Evolutionary conservation across 2,797 vertebrate genomes (phyloP), one percentile per base, ranked within the genome.

Genomic region (Rousettus madagascariensis): DNA sequence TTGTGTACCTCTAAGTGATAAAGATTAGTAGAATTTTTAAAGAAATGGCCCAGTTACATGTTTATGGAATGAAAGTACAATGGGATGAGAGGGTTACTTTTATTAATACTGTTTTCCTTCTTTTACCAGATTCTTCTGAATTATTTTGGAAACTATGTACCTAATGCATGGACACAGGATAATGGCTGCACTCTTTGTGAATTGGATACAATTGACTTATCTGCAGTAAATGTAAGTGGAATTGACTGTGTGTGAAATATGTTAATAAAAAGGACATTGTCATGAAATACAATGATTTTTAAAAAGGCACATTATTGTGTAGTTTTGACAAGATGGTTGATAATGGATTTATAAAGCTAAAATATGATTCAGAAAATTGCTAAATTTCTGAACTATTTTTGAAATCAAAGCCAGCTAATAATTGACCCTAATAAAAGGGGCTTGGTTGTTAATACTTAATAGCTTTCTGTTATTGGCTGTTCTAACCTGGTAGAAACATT

Each of bases 111-210:
- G 8, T 94, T 55, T 74, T 94, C 46, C 93, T 85, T 97, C 96
- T 68, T 93, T 72, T 96, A 33, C 97, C 92, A 99, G 99, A 98
- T 99, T 97, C 99, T 99, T 95, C 98, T 99, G 95, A 99, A 99
- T 98, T 99, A 99, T 97, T 98, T 99, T 97, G 99, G 98, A 95
- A 99, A 99, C 98, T 99, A 99, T 91, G 98, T 99, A 71, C 99
- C 99, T 85, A 99, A 99, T 91, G 96, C 98, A n/a, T 99, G 99
- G 99, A 99, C 99, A 93, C 99, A 98, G 78, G 99, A 99, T 96
- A 98, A 97, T 36, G 99, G 99, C 96, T 99, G 99, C 90, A 97
- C 94, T 91, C 93, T 98, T 96, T 99, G 99, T 97, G 98, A 99
- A 90, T 94, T 98, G 49, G 98, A 99, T 95, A 97, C 98, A 86